These are phyloP conservation scores for Leucophenga montana DNA, from an alignment of 2,888 invertebrate species.

Conservation along the genomic window DNA sequence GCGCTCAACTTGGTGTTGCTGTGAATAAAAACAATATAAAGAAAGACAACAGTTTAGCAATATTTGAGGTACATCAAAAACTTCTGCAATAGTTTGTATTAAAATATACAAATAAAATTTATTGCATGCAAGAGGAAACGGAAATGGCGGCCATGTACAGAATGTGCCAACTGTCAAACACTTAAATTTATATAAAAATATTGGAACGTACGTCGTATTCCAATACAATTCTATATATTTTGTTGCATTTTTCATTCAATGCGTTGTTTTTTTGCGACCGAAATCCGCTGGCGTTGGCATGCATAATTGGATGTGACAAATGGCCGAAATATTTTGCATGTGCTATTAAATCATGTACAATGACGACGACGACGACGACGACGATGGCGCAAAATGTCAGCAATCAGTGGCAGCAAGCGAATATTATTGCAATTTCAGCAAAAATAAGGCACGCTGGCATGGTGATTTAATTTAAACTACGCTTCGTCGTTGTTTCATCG, in stretches of 20 bases:
- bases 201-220: background rate
- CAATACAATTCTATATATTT: background rate
- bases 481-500: background rate
- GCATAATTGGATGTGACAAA: slow-evolving; percentile 27
- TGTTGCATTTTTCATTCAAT: background rate
- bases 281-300: background rate
- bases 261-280: background rate
- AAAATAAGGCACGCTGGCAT: slow-evolving; percentile 9
- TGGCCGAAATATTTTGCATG: slow-evolving; percentile 25
- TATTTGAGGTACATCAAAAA: too few relatives aligned
- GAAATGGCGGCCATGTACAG: background rate
- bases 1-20: slow-evolving; percentile 82
- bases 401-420: slow-evolving; percentile 48
- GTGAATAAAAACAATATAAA: slow-evolving; percentile 46
- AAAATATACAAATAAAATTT: background rate
- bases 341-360: slow-evolving; percentile 1
- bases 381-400: slow-evolving; percentile 49
- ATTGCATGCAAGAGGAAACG: slow-evolving; percentile 13
- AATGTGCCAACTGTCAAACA: background rate
- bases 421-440: slow-evolving; percentile 54
- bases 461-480: too few relatives aligned
- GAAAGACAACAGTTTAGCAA: background rate
- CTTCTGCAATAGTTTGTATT: background rate
- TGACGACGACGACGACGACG: background rate
- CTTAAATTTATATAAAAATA: background rate